Evolutionary conservation across 2,888 invertebrate genomes (phyloP), one percentile per base, ranked within the genome.

Genomic region (Alentia gelatinosa): DNA sequence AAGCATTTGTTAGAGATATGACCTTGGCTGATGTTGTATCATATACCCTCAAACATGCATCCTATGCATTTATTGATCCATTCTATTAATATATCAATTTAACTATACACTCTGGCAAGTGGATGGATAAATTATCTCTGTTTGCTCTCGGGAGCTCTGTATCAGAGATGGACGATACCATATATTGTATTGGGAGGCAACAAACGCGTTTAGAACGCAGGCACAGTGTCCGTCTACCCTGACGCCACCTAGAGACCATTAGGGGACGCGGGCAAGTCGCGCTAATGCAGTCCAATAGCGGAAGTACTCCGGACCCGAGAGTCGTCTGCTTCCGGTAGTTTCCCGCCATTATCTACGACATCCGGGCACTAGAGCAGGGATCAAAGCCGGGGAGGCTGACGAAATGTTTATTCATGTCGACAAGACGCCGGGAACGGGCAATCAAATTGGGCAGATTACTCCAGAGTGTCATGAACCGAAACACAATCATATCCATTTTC

Each of bases 361-460:
- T 86, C 86, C 42, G 50, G 86, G 86, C 86, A 86, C 86, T 86
- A 33, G 50, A 86, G 86, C 30, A 33, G 19, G 30, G 86, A 86
- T 86, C 86, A 86, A 86, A 86, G 86, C 86, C 26, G 47, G 50
- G 50, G 33, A 26, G 50, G 50, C 33, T 83, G 86, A 26, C 30
- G 86, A 42, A 42, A 86, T 86, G 86, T 86, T 86, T 86, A 86
- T 50, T 86, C 79, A 79, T 79, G 79, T 79, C 79, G 79, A 37
- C 79, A 79, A 79, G 79, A 39, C 37, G 79, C 12, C 19, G 79
- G 5, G 23, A 19, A 39, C 37, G 39, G 35, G 79, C 79, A 5
- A 19, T 39, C 35, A 79, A 79, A 79, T 79, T 37, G 79, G 39
- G 37, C 79, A 37, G 79, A 79, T 79, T 35, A 37, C 79, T 79